These are phyloP conservation scores for Pipra filicauda DNA, from an alignment of 2,113 vertebrate species.

Conservation along the genomic window DNA sequence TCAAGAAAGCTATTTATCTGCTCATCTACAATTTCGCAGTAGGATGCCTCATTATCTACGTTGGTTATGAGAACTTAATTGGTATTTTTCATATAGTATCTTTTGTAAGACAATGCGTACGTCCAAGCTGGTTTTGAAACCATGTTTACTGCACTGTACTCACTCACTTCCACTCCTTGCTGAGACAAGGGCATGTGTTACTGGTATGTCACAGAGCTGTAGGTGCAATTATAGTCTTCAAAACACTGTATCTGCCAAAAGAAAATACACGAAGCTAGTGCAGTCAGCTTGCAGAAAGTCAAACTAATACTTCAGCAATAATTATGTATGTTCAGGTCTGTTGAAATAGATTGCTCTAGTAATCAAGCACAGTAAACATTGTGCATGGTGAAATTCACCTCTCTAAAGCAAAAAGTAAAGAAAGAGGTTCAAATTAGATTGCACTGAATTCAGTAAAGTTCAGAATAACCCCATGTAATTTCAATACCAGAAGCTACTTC, in stretches of 20 bases:
- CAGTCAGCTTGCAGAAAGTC: neutral
- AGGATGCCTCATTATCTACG: neutral
- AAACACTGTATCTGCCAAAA: neutral
- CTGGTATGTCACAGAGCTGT: neutral
- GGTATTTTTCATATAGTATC: neutral
- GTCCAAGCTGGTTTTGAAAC: neutral
- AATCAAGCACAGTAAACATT: neutral
- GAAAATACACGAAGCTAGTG: neutral
- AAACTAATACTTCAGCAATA: neutral
- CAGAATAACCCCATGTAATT: neutral
- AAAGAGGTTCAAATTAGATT: neutral
- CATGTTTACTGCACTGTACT: neutral
- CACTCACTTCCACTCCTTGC: neutral
- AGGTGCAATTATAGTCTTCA: neutral
- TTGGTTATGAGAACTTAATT: slow-evolving; percentile 16
- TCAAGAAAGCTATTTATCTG: neutral
- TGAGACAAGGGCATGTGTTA: neutral
- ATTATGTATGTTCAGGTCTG: neutral
- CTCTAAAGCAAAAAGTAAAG: neutral
- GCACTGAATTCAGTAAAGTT: neutral
- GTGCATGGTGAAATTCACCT: neutral
- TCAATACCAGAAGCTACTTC: neutral
- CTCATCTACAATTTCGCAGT: neutral
- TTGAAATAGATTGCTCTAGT: neutral
- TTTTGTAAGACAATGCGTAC: neutral